Evolutionary conservation across 2,888 invertebrate genomes (phyloP).

Genomic region (Spilosoma lubricipeda): DNA sequence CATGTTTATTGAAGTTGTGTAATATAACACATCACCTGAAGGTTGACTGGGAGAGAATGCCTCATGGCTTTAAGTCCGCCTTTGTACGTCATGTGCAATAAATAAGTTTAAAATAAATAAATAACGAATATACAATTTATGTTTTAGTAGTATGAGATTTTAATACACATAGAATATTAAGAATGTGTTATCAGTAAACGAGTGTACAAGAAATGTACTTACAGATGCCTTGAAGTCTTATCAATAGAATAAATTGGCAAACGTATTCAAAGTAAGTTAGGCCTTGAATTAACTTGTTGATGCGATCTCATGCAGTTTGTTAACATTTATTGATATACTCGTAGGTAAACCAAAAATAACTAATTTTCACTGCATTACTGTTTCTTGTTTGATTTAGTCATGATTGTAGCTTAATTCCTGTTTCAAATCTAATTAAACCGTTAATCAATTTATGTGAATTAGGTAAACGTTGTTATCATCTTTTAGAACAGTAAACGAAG

Average conservation of each 20-base stretch:
- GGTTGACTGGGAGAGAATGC: no score
- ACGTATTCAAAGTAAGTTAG: conserved; percentile 63
- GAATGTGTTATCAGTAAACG: conserved; percentile 58
- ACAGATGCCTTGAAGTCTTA: conserved; percentile 70
- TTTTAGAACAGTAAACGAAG: background rate
- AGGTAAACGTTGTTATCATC: background rate
- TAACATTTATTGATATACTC: background rate
- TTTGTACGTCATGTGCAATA: no score
- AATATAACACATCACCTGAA: background rate
- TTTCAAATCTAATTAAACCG: background rate
- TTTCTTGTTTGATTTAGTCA: no score
- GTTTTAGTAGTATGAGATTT: conserved; percentile 38
- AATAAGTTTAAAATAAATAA: no score
- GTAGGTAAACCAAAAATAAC: background rate
- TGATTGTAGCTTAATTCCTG: background rate
- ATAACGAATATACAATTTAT: background rate
- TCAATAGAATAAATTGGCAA: conserved; percentile 72
- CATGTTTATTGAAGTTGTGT: no score
- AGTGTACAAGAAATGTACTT: conserved; percentile 44
- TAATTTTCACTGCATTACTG: background rate
- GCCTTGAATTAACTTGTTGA: conserved; percentile 66
- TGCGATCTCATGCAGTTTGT: conserved; percentile 39
- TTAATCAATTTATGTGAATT: background rate
- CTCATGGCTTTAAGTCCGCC: no score
- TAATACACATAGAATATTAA: conserved; percentile 44